Evolutionary conservation across 2,113 vertebrate species (phyloP).

Genomic region (Tretioscincus oriximinensis): DNA sequence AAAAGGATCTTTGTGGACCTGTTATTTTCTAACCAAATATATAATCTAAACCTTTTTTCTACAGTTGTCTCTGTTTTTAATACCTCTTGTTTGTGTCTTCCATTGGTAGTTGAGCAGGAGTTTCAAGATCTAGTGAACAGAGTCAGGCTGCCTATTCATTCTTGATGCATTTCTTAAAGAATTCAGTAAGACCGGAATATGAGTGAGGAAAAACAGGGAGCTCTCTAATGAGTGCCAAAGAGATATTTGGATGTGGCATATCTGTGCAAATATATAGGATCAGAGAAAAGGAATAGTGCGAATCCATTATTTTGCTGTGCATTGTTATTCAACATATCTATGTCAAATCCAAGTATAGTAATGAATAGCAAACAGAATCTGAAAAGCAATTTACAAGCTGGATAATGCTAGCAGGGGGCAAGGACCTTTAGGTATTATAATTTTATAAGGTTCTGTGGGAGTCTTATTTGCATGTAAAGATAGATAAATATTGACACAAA

Average conservation of each 20-base stretch:
- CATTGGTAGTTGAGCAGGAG: no score
- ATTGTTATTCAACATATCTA: not conserved
- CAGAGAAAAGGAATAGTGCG: not conserved
- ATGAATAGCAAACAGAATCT: not conserved
- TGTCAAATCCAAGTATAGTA: not conserved
- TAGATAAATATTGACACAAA: no score
- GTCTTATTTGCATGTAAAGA: no score
- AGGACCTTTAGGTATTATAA: not conserved
- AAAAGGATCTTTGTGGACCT: no score
- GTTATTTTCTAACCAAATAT: no score
- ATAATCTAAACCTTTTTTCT: no score
- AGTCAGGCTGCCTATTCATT: not conserved
- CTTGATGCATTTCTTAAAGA: not conserved
- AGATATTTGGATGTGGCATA: not conserved
- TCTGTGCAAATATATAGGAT: not conserved
- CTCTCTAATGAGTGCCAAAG: not conserved
- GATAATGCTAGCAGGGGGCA: no score
- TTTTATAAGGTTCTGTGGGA: no score
- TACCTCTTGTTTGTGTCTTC: no score
- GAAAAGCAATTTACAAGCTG: not conserved
- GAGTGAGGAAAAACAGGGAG: not conserved
- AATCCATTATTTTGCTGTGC: not conserved
- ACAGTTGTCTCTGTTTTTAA: no score
- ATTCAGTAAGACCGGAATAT: not conserved
- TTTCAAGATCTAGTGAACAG: no score